Base-by-base conservation (phyloP, 2,888 invertebrate species). In the Plusia festucae region DNA sequence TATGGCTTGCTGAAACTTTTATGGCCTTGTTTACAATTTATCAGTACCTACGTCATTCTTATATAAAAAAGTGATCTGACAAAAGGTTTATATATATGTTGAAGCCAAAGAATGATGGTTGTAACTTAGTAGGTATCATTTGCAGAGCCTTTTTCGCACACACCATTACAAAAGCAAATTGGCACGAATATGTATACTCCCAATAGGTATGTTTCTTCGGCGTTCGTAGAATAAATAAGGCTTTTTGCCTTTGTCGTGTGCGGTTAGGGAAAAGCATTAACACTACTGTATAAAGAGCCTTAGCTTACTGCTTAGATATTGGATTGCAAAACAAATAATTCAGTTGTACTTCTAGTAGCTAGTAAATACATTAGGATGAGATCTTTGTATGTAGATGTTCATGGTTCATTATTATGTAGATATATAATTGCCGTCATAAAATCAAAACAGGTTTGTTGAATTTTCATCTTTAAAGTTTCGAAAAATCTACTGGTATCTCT, bases 11-110 rank as follows among this genome's bases (percentile, higher is more conserved):
- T 60, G 57, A 73, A 58, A 60, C 52, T 20, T 73, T 69, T 65
- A 68, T 69, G 27, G 49, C 30, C 22, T 73, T 69, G 69, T 72
- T 73, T 60, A 73, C 56, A 46, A 60, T 34, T 40, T 52, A 15
- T n/a, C 15, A 24, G 52, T 7, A 15, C 2, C 13, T 9, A 30
- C 30, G 9, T 30, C 9, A 30, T 30, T 30, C 30, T 30, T 30
- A 9, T 30, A 44, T 46, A 18, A 46, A 16, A 46, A 46, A 46
- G 16, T 18, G 16, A 8, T 16, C 44, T 44, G n/a, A 44, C 44
- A n/a, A 44, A 8, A 44, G 44, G 8, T 16, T 44, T 44, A 16
- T 44, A 44, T 16, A 16, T 18, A 18, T 16, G 46, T 46, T 11
- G 18, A 2, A 20, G 16, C 44, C 16, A 16, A 11, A 2, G 9